phyloP scores from a whole-genome alignment of 1,140 invertebrate species.

The Cheumatopsyche charites region DNA sequence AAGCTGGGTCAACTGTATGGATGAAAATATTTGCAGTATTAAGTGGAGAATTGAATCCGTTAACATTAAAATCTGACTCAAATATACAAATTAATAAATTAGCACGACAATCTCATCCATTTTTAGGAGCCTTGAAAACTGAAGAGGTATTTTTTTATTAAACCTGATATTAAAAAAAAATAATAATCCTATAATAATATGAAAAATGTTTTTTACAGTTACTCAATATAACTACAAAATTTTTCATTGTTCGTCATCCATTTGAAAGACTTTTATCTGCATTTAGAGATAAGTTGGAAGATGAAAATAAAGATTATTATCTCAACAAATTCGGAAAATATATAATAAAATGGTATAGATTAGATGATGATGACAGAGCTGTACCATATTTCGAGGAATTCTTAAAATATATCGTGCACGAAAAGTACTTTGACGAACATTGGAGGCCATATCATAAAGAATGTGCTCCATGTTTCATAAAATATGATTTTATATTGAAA shows the following conservation, averaged over 20 bases:
- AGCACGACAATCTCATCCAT: conserved; percentile 54
- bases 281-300: conserved; percentile 69
- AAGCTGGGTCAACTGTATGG: conserved; percentile 63
- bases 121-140: conserved; percentile 50
- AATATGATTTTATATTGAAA: conserved; percentile 58
- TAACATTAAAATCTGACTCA: conserved; percentile 30
- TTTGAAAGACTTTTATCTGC: conserved; percentile 69
- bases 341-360: conserved; percentile 53
- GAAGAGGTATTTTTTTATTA: conserved; percentile 48
- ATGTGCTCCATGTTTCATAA: conserved; percentile 57
- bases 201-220: conserved; percentile 44
- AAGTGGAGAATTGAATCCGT: conserved; percentile 51
- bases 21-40: conserved; percentile 61
- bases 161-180: conserved; percentile 6
- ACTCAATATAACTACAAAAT: conserved; percentile 50
- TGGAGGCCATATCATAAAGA: conserved; percentile 58
- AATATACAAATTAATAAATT: conserved; percentile 45
- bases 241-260: conserved; percentile 66
- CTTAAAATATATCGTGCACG: conserved; percentile 57
- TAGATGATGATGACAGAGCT: conserved; percentile 46
- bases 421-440: conserved; percentile 58
- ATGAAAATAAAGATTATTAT: conserved; percentile 56
- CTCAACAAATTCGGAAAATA: conserved; percentile 54
- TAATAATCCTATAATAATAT: background rate
- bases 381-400: conserved; percentile 66